Evolutionary conservation across 1,140 invertebrate species (phyloP), one percentile per base, ranked within the genome.

Genomic region (Goniozus legneri): DNA sequence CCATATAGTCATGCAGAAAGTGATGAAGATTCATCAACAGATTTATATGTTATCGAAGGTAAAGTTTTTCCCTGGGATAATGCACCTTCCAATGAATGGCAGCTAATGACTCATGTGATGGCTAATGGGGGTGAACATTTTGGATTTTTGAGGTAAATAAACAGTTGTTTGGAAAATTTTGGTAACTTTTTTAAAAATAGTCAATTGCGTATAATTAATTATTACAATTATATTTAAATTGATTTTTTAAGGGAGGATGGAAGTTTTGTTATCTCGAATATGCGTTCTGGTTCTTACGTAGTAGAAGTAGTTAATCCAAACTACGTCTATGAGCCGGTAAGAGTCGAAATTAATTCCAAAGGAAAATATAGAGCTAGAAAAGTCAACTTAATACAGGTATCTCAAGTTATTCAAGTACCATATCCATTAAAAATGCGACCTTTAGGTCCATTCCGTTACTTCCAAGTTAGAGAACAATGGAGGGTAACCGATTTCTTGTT

Each of bases 281-380:
- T 99, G 0, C 90, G 91, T 2, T 87, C 91, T 16, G 97, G 96
- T 6, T 97, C 95, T 1, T 98, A 98, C 67, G 83, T 98, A 16
- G 79, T 99, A 2, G 96, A 99, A 79, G 84, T 97, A 12, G 71
- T 92, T 7, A 88, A 97, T 77, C 89, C 94, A 3, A 87, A 95
- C 63, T 94, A 86, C 63, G 80, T 88, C 49, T 99, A 94, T 63
- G 95, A 97, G 60, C 89, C 92, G 3, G 84, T 93, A 1, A 79
- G 95, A 48, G 91, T 98, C 0, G 95, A 98, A 76, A 95, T 98
- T 37, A 97, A 93, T 67, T 89, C 87, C 0, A 96, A 95, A 71
- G 97, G 97, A 16, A 99, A 98, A 76, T 93, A 91, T 53, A 81
- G 97, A 53, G 95, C 95, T 0, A 80, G 97, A 36, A 93, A 90